Conservation (phyloP, 1,140 invertebrate species). For the Heterodera schachtii region DNA sequence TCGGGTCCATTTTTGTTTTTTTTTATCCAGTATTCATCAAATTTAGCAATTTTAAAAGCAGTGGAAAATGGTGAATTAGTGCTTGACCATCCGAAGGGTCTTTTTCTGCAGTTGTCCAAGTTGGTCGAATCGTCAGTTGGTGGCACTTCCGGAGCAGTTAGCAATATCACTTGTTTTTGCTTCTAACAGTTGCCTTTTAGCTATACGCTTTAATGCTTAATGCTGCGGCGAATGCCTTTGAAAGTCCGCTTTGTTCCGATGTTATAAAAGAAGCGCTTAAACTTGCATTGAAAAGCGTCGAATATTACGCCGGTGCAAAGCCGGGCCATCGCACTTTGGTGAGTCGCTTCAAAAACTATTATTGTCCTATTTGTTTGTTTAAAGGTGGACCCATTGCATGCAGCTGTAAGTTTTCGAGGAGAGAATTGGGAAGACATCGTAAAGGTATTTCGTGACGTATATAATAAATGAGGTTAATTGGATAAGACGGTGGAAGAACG, state of each 20-base stretch:
- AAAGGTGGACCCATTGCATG: conserved; percentile 50
- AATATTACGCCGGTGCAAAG: conserved; percentile 76
- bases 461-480: background rate
- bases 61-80: conserved; percentile 24
- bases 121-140: conserved; percentile 47
- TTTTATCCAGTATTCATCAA: background rate
- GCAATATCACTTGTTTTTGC: conserved; percentile 9
- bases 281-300: conserved; percentile 71
- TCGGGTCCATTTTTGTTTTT: conserved; percentile 32
- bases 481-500: conserved; percentile 39
- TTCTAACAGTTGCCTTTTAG: conserved; percentile 28
- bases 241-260: conserved; percentile 13
- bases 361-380: conserved; percentile 14
- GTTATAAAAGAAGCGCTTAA: conserved; percentile 35
- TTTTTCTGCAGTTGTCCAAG: conserved; percentile 43
- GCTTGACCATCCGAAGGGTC: conserved; percentile 44
- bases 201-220: conserved; percentile 51
- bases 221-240: conserved; percentile 38
- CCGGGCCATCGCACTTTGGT: conserved; percentile 79
- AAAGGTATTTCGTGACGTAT: background rate
- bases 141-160: conserved; percentile 47
- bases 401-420: conserved; percentile 34
- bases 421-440: conserved; percentile 33
- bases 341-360: background rate
- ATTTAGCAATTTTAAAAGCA: conserved; percentile 43